A percentile compares a stretch with the other conserved stretches of the same genome.
These are phyloP conservation scores for Tetropium fuscum DNA, from an alignment of 2,888 invertebrate species.

Conservation along the genomic window DNA sequence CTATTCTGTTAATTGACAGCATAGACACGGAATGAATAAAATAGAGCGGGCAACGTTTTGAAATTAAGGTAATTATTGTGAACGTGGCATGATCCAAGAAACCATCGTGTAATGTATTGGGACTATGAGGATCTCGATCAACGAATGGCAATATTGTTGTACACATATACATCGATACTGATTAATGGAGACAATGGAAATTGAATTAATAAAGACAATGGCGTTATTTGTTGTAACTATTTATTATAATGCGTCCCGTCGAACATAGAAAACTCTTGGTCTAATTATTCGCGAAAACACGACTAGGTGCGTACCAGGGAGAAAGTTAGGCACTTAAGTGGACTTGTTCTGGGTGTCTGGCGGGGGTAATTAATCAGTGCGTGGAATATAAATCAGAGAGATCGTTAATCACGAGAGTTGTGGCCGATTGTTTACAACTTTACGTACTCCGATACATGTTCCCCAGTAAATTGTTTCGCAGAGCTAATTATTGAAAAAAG, in stretches of 20 bases:
- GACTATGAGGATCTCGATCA: too few species aligned
- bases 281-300: slow-evolving; percentile 13
- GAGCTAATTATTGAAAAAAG: slow-evolving; percentile 30
- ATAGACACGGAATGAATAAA: too few species aligned
- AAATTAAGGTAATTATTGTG: too few species aligned
- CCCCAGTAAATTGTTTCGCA: slow-evolving; percentile 37
- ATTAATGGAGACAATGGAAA: too few species aligned
- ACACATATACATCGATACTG: too few species aligned
- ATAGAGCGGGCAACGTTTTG: too few species aligned
- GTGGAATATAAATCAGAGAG: slow-evolving; percentile 57
- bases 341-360: slow-evolving; percentile 20
- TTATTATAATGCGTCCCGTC: slow-evolving; percentile 1
- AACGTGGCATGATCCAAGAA: too few species aligned
- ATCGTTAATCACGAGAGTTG: slow-evolving; percentile 59
- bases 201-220: too few species aligned
- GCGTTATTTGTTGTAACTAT: too few species aligned
- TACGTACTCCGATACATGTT: slow-evolving; percentile 32
- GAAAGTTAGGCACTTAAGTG: slow-evolving; percentile 30
- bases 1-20: too few species aligned
- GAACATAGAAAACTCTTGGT: slow-evolving; percentile 7
- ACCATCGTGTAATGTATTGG: too few species aligned
- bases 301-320: slow-evolving; percentile 12
- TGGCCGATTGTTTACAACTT: slow-evolving; percentile 50
- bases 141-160: too few species aligned
- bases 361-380: slow-evolving; percentile 41